Percentiles rank a stretch among this genome's conserved stretches.
These are phyloP conservation scores for Burhinus oedicnemus DNA, from an alignment of 2,113 vertebrate genomes.

Conservation along the genomic window DNA sequence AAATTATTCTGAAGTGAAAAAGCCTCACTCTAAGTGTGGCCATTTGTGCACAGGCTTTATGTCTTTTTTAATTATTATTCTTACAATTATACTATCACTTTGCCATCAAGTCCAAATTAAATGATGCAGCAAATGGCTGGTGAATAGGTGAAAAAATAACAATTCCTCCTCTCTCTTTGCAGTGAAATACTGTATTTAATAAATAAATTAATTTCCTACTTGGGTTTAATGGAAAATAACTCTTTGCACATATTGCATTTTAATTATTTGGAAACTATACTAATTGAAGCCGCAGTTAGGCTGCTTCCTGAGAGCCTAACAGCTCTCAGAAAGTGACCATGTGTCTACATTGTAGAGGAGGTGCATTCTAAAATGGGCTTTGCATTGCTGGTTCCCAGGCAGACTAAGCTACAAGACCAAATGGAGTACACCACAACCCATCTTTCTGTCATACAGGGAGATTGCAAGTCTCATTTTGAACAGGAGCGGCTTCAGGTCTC, in stretches of 20 bases:
- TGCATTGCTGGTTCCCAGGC: neutral
- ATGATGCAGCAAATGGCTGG: neutral
- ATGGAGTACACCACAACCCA: neutral
- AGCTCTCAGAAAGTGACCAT: too few species aligned
- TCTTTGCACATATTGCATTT: neutral
- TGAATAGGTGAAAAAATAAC: neutral
- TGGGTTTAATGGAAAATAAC: neutral
- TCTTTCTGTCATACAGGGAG: neutral
- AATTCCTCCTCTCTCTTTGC: neutral
- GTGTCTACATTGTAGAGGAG: neutral
- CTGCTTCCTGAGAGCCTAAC: neutral
- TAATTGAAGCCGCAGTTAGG: neutral
- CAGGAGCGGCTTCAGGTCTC: neutral
- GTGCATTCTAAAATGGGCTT: neutral
- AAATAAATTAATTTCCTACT: neutral
- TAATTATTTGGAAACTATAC: neutral
- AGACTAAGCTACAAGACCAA: neutral
- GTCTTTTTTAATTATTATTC: too few species aligned
- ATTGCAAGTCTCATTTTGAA: neutral
- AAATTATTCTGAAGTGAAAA: neutral
- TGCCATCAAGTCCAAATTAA: neutral
- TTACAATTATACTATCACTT: neutral
- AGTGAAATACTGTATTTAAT: neutral
- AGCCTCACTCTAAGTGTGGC: neutral
- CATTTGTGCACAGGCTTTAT: neutral